Evolutionary conservation across 2,797 vertebrate genomes (phyloP).

Genomic region (Hafferia zeledoni): DNA sequence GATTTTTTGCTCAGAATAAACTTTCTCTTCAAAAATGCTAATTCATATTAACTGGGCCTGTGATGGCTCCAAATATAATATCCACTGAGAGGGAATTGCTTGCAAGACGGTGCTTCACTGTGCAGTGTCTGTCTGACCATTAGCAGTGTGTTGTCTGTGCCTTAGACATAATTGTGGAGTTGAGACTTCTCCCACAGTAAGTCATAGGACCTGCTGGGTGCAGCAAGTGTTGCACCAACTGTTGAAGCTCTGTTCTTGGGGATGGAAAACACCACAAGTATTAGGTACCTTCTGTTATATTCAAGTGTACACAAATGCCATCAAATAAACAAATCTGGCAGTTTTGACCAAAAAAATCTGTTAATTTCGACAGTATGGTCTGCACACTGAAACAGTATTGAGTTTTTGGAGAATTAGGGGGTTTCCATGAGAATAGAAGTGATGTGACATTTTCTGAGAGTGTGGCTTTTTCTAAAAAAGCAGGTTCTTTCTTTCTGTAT

Average conservation of each 20-base stretch:
- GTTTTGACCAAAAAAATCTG: background rate
- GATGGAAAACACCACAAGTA: accelerated
- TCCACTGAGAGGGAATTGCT: background rate
- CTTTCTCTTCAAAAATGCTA: background rate
- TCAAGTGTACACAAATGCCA: background rate
- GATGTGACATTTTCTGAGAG: background rate
- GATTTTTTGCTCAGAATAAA: background rate
- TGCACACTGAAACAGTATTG: background rate
- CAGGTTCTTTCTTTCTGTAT: background rate
- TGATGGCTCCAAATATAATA: background rate
- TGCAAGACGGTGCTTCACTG: background rate
- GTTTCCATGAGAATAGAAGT: background rate
- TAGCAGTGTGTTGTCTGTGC: background rate
- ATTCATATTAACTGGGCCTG: accelerated
- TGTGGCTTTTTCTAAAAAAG: background rate
- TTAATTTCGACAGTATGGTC: background rate
- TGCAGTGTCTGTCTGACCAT: background rate
- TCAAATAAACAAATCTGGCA: background rate
- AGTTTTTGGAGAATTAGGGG: background rate
- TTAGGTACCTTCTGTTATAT: background rate
- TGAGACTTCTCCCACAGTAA: background rate
- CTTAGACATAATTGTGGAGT: background rate
- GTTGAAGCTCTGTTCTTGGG: background rate
- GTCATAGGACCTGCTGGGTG: background rate
- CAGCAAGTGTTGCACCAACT: background rate